Evolutionary conservation across 2,888 invertebrate species (phyloP).

Genomic region (Cynaeus angustus): DNA sequence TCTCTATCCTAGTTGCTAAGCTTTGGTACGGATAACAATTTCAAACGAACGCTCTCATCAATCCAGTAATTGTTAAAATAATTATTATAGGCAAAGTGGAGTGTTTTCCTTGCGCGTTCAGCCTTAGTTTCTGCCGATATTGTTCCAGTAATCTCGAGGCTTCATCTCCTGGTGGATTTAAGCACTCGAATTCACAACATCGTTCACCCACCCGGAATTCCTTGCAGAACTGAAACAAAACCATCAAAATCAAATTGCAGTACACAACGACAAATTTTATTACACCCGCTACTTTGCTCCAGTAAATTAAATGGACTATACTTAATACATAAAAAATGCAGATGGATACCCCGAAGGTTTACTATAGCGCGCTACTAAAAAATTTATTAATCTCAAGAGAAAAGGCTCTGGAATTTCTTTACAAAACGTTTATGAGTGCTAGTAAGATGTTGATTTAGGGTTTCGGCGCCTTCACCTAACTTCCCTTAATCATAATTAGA

Average conservation of each 20-base stretch:
- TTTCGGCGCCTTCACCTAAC: constrained; percentile 15
- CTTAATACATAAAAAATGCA: constrained; percentile 21
- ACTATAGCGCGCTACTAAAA: constrained; percentile 20
- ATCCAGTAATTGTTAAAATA: constrained; percentile 29
- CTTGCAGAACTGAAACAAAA: constrained; percentile 82
- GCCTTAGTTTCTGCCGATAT: constrained; percentile 61
- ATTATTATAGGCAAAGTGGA: constrained; percentile 28
- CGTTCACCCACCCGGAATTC: constrained; percentile 87
- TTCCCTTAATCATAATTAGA: constrained; percentile 32
- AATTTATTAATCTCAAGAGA: constrained; percentile 38
- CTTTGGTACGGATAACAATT: constrained; percentile 39
- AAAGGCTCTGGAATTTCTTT: constrained; percentile 15
- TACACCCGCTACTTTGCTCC: background rate
- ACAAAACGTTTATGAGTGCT: constrained; percentile 33
- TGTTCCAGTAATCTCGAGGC: constrained; percentile 65
- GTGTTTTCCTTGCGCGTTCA: constrained; percentile 47
- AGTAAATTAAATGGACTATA: constrained; percentile 14
- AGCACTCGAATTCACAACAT: constrained; percentile 93
- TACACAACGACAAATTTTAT: constrained; percentile 9
- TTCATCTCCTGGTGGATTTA: constrained; percentile 84
- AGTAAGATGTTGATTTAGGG: constrained; percentile 33
- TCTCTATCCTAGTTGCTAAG: constrained; percentile 31
- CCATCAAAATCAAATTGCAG: constrained; percentile 4
- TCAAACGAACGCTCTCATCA: constrained; percentile 35
- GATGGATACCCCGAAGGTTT: constrained; percentile 15